Evolutionary conservation across 2,888 invertebrate species (phyloP).

Genomic region (Drosophila neotestacea): DNA sequence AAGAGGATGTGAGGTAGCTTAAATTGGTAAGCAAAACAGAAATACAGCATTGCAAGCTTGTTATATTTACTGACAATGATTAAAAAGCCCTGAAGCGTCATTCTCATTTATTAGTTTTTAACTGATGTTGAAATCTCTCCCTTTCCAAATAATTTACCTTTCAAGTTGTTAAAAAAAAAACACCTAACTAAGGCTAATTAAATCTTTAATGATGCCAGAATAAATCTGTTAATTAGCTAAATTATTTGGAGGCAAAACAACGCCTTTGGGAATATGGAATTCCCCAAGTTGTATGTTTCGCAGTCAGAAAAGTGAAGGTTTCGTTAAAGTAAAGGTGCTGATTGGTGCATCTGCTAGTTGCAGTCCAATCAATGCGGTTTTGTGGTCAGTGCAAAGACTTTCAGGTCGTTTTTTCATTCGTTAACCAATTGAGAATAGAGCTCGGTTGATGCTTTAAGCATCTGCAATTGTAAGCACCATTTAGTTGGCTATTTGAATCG

Average conservation of each 20-base stretch:
- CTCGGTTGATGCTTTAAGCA: conserved; percentile 49
- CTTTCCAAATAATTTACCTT: conserved; percentile 4
- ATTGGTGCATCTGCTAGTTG: conserved; percentile 47
- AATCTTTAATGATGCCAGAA: conserved; percentile 42
- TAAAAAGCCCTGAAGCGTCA: neutral
- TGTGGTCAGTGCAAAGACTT: conserved; percentile 59
- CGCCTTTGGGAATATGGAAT: conserved; percentile 50
- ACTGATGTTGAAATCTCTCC: neutral
- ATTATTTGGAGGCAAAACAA: conserved; percentile 36
- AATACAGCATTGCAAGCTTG: neutral
- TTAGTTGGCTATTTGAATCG: conserved; percentile 36
- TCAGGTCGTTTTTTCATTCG: conserved; percentile 28
- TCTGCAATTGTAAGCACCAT: conserved; percentile 52
- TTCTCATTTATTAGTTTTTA: neutral
- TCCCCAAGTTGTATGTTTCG: conserved; percentile 24
- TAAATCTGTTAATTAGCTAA: conserved; percentile 58
- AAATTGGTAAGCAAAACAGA: conserved; percentile 16
- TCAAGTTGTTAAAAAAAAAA: neutral
- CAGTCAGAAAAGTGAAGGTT: conserved; percentile 65
- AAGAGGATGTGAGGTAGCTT: conserved; percentile 26
- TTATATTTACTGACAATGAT: neutral
- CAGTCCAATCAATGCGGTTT: conserved; percentile 18
- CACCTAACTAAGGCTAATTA: conserved; percentile 39
- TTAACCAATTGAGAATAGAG: conserved; percentile 37
- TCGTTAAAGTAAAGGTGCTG: conserved; percentile 44